Conservation (phyloP, 1,140 invertebrate genomes). For the Cotesia glomerata region DNA sequence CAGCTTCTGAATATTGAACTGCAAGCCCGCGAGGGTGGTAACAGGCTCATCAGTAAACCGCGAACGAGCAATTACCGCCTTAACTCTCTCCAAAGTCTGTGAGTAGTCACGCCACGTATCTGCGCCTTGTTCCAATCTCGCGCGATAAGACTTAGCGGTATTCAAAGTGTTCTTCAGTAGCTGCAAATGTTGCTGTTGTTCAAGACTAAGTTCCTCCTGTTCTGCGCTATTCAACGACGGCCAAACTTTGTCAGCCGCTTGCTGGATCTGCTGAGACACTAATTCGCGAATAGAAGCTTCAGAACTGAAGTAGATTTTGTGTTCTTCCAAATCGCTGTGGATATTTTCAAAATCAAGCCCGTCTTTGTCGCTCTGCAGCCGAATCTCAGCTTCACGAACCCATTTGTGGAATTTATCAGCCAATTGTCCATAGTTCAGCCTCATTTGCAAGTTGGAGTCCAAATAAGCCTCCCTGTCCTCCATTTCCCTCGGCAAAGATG, state of each 20-base stretch:
- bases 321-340: conserved; percentile 80
- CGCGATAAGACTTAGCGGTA: conserved; percentile 77
- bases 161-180: conserved; percentile 81
- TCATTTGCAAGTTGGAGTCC: conserved; percentile 78
- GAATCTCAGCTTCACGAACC: conserved; percentile 82
- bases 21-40: conserved; percentile 75
- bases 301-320: conserved; percentile 83
- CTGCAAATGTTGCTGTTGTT: conserved; percentile 80
- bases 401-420: conserved; percentile 83
- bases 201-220: conserved; percentile 80
- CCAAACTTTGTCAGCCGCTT: conserved; percentile 85
- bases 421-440: conserved; percentile 74
- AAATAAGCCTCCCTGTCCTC: conserved; percentile 81
- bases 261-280: conserved; percentile 81
- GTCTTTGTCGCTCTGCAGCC: conserved; percentile 78
- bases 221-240: conserved; percentile 79
- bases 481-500: conserved; percentile 79
- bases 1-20: conserved; percentile 82
- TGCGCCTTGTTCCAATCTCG: conserved; percentile 76
- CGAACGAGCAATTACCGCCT: conserved; percentile 74
- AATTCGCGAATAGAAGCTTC: conserved; percentile 79
- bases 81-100: conserved; percentile 77
- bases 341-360: conserved; percentile 89
- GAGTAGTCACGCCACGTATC: conserved; percentile 83
- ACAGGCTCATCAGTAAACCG: conserved; percentile 78